Conservation (phyloP, 35 echinoderm and acorn worm genomes). For the Chiridota heheva region DNA sequence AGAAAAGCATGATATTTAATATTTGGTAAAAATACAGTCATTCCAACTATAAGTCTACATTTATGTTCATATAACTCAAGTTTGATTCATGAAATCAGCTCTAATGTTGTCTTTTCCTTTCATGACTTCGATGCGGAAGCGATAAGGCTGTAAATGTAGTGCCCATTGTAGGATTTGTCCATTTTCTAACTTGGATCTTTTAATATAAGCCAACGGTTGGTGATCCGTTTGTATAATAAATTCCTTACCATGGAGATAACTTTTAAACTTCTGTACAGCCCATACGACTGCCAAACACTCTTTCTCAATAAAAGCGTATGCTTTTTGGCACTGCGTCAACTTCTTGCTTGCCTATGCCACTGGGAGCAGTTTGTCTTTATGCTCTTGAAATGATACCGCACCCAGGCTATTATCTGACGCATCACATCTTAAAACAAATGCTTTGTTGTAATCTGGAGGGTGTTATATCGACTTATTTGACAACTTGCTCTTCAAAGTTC, state of each 20-base stretch:
- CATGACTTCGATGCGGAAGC: conserved; percentile 49
- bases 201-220: conserved; percentile 36
- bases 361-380: conserved; percentile 6
- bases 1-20: no score
- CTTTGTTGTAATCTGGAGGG: conserved; percentile 1
- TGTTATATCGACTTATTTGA: not conserved
- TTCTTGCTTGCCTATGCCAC: conserved; percentile 61
- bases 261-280: conserved; percentile 48
- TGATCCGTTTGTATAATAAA: conserved; percentile 59
- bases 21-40: no score
- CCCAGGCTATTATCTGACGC: conserved; percentile 24
- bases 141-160: conserved; percentile 39
- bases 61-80: no score
- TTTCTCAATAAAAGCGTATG: conserved; percentile 40
- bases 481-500: conserved; percentile 8
- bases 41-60: no score
- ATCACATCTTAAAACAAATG: conserved; percentile 36
- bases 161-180: conserved; percentile 57
- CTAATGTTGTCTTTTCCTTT: conserved; percentile 59
- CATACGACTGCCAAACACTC: conserved; percentile 50
- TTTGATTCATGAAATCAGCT: conserved; percentile 59
- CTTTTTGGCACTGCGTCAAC: conserved; percentile 19
- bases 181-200: conserved; percentile 32
- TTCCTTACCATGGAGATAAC: conserved; percentile 35
- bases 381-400: conserved; percentile 13